Conservation (phyloP, 2,888 invertebrate species). For the Epinotia ramella region DNA sequence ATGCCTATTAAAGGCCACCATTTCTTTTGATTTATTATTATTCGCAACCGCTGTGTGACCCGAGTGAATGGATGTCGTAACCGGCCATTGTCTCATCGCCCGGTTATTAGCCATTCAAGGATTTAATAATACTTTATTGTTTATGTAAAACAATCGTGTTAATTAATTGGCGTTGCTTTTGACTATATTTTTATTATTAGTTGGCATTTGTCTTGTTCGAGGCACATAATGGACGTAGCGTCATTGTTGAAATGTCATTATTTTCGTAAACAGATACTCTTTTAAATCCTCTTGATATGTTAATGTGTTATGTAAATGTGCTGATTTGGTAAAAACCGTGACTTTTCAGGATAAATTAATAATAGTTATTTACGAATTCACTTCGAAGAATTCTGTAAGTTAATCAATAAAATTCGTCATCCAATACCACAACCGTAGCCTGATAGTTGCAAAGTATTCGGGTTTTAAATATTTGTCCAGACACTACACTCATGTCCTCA, state of each 20-base stretch:
- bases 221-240: neutral
- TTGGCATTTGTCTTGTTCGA: neutral
- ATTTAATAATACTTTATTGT: constrained; percentile 38
- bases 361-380: neutral
- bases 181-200: neutral
- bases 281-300: too few species aligned
- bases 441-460: too few species aligned
- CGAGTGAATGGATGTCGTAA: constrained; percentile 5
- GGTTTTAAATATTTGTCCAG: too few species aligned
- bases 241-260: neutral
- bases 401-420: neutral
- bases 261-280: neutral
- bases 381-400: neutral
- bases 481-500: too few species aligned
- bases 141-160: constrained; percentile 20
- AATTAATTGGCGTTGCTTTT: constrained; percentile 13
- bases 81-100: constrained; percentile 23
- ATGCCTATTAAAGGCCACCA: neutral
- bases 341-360: too few species aligned
- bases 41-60: neutral
- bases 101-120: constrained; percentile 13
- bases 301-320: too few species aligned
- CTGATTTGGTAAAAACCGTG: too few species aligned
- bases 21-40: constrained; percentile 6
- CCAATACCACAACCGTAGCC: too few species aligned